Conservation (phyloP, 1,140 invertebrate species). For the Cyclargus thomasi region DNA sequence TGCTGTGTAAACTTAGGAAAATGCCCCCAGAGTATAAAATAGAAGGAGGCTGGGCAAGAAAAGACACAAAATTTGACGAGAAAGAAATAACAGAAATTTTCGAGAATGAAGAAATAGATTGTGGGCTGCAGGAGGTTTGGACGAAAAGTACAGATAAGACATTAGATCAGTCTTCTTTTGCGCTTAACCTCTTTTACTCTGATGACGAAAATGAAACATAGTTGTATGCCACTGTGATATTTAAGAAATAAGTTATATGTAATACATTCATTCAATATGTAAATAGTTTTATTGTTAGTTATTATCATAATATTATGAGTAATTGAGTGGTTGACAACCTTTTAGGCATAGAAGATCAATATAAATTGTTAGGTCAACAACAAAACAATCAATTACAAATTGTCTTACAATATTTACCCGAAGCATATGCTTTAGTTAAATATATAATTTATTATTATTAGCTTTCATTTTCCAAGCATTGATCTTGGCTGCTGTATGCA, state of each 20-base stretch:
- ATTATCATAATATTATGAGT: no score
- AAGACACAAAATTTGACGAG: slow-evolving; percentile 37
- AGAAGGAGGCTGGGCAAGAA: slow-evolving; percentile 24
- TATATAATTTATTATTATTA: no score
- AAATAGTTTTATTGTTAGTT: no score
- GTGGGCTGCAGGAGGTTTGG: slow-evolving; percentile 51
- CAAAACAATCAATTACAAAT: no score
- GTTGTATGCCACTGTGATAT: slow-evolving; percentile 1
- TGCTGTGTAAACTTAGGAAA: slow-evolving; percentile 47
- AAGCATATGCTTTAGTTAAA: no score
- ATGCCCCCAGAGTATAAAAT: slow-evolving; percentile 41
- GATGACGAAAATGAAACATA: slow-evolving; percentile 20
- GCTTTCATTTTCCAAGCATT: no score
- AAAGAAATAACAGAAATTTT: slow-evolving; percentile 44
- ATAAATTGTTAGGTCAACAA: no score
- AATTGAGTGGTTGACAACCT: no score
- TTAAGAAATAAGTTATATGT: neutral
- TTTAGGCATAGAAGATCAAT: no score
- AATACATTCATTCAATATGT: no score
- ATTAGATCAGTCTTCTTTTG: slow-evolving; percentile 29
- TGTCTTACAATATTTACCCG: no score
- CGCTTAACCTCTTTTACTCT: slow-evolving; percentile 37
- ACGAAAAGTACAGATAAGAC: slow-evolving; percentile 25
- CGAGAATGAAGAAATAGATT: slow-evolving; percentile 50
- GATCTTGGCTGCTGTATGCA: no score